phyloP scores from a whole-genome alignment of 1,140 invertebrate genomes.

The Cylas formicarius region DNA sequence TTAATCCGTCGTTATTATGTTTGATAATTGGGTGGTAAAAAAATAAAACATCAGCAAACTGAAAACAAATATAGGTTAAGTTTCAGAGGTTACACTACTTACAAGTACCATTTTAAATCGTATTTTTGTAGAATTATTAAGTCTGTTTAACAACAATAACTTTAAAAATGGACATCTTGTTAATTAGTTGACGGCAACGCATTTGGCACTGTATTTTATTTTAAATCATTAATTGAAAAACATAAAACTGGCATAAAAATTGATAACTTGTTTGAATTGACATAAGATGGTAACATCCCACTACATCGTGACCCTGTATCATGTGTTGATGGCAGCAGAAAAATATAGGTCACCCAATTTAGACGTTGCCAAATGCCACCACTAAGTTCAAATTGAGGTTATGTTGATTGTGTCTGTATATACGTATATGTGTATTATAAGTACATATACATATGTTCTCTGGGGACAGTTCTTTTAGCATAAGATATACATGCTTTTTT shows the following conservation, averaged over 20 bases:
- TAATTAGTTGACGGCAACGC: no score
- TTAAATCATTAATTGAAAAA: conserved; percentile 6
- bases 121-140: conserved; percentile 8
- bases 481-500: no score
- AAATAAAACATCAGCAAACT: conserved; percentile 10
- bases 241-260: conserved; percentile 7
- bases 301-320: conserved; percentile 13
- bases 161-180: no score
- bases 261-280: conserved; percentile 22
- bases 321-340: no score
- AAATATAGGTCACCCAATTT: no score
- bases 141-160: no score
- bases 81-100: conserved; percentile 20
- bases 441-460: no score
- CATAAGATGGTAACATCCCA: conserved; percentile 16
- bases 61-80: conserved; percentile 21
- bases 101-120: conserved; percentile 11
- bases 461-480: no score
- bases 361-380: no score
- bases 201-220: conserved; percentile 6
- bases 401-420: no score
- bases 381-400: no score
- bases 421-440: no score
- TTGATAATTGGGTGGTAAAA: conserved; percentile 1
- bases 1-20: conserved; percentile 3